A percentile compares a stretch with the other conserved stretches of the same genome.
Conservation (phyloP, 2,888 invertebrate genomes). For the Pseudolycoriella hygida region DNA sequence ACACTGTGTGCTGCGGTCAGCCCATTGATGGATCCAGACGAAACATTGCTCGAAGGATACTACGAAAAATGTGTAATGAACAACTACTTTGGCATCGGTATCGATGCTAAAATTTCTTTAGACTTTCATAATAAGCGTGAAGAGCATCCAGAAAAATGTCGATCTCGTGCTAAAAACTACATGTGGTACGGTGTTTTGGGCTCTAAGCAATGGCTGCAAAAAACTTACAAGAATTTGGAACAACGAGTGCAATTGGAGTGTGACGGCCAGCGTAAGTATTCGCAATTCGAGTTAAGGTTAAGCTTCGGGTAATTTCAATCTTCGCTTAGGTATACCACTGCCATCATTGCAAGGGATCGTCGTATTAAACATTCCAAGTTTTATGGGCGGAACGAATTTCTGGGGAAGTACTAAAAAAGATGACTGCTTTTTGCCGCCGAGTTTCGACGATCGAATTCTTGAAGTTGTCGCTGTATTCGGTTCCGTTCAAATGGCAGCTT, state of each 20-base stretch:
- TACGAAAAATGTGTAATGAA: constrained; percentile 95
- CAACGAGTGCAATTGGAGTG: constrained; percentile 90
- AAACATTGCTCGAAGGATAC: constrained; percentile 71
- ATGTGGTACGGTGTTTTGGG: constrained; percentile 81
- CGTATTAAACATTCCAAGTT: constrained; percentile 88
- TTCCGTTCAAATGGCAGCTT: constrained; percentile 94
- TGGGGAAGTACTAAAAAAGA: constrained; percentile 92
- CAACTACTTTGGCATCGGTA: constrained; percentile 96
- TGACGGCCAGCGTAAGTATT: constrained; percentile 84
- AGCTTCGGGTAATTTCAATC: too few relatives aligned
- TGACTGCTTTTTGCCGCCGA: constrained; percentile 79
- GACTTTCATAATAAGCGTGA: constrained; percentile 96
- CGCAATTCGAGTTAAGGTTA: too few relatives aligned
- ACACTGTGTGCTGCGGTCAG: constrained; percentile 93
- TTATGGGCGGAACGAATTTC: constrained; percentile 97
- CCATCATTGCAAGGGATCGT: constrained; percentile 95
- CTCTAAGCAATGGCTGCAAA: constrained; percentile 66
- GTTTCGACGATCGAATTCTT: constrained; percentile 87
- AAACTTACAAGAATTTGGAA: constrained; percentile 89
- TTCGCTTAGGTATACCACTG: too few relatives aligned
- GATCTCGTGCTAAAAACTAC: constrained; percentile 84
- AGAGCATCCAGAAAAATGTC: constrained; percentile 91
- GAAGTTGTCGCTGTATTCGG: constrained; percentile 98
- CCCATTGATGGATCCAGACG: constrained; percentile 84
- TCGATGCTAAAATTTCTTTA: constrained; percentile 92